Conservation (phyloP, 2,797 vertebrate species). For the Champsocephalus gunnari region DNA sequence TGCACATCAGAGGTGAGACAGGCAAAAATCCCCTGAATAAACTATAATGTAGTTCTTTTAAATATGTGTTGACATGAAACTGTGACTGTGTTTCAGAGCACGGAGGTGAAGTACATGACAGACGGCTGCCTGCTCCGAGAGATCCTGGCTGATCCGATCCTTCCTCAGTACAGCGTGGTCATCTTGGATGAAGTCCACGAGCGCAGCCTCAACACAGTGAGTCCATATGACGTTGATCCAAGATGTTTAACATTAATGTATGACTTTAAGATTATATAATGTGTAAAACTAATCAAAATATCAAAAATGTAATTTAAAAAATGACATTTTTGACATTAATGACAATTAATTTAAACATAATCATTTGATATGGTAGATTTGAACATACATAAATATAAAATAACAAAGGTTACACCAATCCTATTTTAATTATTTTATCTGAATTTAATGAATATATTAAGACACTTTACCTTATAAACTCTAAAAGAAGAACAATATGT, state of each 20-base stretch:
- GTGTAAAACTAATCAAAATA: too few relatives aligned
- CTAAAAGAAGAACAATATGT: too few relatives aligned
- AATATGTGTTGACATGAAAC: background rate
- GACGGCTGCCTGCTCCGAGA: conserved; percentile 96
- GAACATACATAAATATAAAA: too few relatives aligned
- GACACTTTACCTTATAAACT: too few relatives aligned
- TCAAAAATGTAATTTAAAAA: too few relatives aligned
- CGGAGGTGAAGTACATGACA: conserved; percentile 95
- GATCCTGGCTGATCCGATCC: conserved; percentile 89
- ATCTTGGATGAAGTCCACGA: conserved; percentile 97
- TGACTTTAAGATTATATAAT: too few relatives aligned
- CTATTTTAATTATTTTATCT: too few relatives aligned
- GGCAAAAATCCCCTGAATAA: background rate
- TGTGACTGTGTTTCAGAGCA: conserved; percentile 84
- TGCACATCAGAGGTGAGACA: conserved; percentile 89
- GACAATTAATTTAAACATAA: too few relatives aligned
- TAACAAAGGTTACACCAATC: too few relatives aligned
- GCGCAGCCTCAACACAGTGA: conserved; percentile 95
- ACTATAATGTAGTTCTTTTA: accelerated
- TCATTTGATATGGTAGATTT: too few relatives aligned
- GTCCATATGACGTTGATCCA: conserved; percentile 51
- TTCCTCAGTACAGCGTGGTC: conserved; percentile 91
- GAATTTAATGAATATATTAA: too few relatives aligned
- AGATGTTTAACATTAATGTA: background rate
- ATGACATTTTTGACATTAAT: too few relatives aligned